phyloP scores from a whole-genome alignment of 2,797 vertebrate species.

The Platalea minor region DNA sequence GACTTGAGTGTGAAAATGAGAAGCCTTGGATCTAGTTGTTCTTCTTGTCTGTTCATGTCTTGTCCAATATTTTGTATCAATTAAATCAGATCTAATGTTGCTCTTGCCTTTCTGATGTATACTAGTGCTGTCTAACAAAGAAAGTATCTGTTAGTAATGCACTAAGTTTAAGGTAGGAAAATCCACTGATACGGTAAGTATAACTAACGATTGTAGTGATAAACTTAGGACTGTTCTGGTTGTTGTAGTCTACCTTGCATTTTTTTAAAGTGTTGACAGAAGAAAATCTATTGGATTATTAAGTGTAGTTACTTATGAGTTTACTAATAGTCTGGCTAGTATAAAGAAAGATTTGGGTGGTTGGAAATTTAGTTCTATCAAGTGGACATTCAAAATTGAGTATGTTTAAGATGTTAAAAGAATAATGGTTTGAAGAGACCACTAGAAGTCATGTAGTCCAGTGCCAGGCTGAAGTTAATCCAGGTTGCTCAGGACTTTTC shows the following conservation, averaged over 20 bases:
- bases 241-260: not conserved
- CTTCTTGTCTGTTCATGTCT: not conserved
- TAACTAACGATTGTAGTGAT: not conserved
- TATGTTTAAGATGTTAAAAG: not conserved
- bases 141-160: not conserved
- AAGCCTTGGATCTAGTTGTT: not conserved
- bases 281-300: not conserved
- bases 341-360: not conserved
- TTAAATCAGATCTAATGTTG: not conserved
- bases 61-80: not conserved
- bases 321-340: not conserved
- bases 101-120: not conserved
- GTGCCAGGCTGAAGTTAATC: not conserved
- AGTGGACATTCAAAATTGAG: not conserved
- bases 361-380: not conserved
- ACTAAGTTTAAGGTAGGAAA: not conserved
- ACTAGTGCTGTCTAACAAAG: not conserved
- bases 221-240: not conserved
- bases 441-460: not conserved
- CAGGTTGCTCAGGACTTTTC: not conserved
- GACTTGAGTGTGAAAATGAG: not conserved
- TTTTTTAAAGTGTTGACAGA: not conserved
- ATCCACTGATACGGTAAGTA: not conserved
- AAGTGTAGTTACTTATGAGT: not conserved
- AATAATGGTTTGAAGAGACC: not conserved